Conservation (phyloP, 2,888 invertebrate species). For the Tetranychus piercei region DNA sequence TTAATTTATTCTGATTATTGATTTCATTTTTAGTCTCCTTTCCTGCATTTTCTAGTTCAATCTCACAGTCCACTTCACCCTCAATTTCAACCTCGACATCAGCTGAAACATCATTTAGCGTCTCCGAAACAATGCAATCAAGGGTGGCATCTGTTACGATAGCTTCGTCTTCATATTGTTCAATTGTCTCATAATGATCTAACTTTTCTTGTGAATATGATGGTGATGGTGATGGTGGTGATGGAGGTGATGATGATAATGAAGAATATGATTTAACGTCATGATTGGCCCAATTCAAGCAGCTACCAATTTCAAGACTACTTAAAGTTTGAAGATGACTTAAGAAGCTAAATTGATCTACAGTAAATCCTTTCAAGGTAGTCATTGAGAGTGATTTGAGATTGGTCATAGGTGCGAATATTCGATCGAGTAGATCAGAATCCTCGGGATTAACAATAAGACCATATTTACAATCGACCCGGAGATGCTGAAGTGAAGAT, state of each 20-base stretch:
- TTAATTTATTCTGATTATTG: background rate
- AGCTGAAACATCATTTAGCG: background rate
- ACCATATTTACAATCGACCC: constrained; percentile 18
- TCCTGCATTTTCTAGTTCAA: background rate
- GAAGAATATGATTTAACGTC: background rate
- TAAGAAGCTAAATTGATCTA: constrained; percentile 17
- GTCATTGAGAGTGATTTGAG: constrained; percentile 11
- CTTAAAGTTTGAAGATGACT: constrained; percentile 2
- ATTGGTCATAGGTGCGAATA: constrained; percentile 11
- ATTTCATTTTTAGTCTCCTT: background rate
- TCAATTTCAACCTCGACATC: background rate
- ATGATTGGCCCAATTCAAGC: constrained; percentile 17
- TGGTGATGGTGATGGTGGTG: background rate
- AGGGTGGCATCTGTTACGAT: background rate
- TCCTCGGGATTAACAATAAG: constrained; percentile 5
- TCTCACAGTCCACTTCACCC: background rate
- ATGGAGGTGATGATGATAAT: background rate
- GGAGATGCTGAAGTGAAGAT: constrained; percentile 8
- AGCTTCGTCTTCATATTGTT: background rate
- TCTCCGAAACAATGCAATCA: background rate
- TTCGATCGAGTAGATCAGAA: background rate
- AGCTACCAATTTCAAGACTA: constrained; percentile 19
- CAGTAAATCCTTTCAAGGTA: constrained; percentile 7
- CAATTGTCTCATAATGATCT: background rate
- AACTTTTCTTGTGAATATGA: background rate